These are phyloP conservation scores for Lacanobia oleracea DNA, from an alignment of 2,888 invertebrate species.

Conservation along the genomic window DNA sequence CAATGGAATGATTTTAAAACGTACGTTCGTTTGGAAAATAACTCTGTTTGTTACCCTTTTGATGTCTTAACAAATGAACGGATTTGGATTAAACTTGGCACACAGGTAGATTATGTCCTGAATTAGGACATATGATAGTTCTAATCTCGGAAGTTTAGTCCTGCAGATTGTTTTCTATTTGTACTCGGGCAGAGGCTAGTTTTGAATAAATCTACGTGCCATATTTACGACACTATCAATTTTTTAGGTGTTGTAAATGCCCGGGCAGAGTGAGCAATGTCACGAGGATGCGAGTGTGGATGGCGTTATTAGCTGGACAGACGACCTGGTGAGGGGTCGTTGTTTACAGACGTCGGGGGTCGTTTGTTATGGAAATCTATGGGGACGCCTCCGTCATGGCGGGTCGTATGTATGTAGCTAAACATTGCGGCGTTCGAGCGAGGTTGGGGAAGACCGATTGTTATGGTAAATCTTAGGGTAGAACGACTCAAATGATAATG, in stretches of 20 bases:
- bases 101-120: too few relatives aligned
- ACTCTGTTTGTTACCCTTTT: too few relatives aligned
- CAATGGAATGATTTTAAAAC: too few relatives aligned
- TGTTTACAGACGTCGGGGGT: slow-evolving; percentile 36
- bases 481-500: too few relatives aligned
- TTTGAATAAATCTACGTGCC: not conserved
- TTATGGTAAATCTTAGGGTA: not conserved
- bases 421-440: slow-evolving; percentile 3
- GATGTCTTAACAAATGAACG: too few relatives aligned
- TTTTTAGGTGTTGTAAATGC: slow-evolving; percentile 29
- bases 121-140: too few relatives aligned
- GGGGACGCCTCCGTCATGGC: slow-evolving; percentile 19
- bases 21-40: too few relatives aligned
- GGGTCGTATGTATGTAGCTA: slow-evolving; percentile 29
- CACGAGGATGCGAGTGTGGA: slow-evolving; percentile 18
- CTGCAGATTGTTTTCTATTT: too few relatives aligned
- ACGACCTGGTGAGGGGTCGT: slow-evolving; percentile 5
- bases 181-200: too few relatives aligned
- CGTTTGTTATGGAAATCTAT: slow-evolving; percentile 56
- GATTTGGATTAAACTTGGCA: too few relatives aligned
- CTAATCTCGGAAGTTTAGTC: too few relatives aligned
- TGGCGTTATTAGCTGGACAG: slow-evolving; percentile 31
- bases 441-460: not conserved
- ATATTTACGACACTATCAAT: slow-evolving; percentile 10
- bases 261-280: slow-evolving; percentile 3